Conservation (phyloP, 1,140 invertebrate genomes). For the Oncopeltus fasciatus region DNA sequence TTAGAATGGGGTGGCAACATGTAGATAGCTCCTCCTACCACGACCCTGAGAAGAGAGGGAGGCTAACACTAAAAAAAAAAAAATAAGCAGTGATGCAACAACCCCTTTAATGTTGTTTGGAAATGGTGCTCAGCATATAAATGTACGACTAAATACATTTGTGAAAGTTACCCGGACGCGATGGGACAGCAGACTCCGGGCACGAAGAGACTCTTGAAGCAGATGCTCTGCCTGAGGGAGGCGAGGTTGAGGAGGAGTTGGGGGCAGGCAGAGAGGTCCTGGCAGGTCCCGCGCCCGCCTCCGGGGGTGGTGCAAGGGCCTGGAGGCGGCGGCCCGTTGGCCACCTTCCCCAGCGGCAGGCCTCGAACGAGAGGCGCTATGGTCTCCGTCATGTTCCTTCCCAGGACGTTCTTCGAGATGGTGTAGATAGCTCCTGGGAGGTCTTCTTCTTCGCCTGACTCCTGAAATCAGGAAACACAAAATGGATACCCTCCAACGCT, state of each 20-base stretch:
- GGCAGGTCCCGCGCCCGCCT: constrained; percentile 61
- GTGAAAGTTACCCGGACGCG: too few species aligned
- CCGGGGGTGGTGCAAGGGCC: constrained; percentile 67
- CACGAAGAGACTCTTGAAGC: constrained; percentile 80
- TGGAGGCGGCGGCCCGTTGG: constrained; percentile 11
- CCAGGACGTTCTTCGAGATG: constrained; percentile 64
- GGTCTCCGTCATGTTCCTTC: constrained; percentile 61
- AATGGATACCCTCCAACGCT: too few species aligned
- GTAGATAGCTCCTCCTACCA: too few species aligned
- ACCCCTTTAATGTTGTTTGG: too few species aligned
- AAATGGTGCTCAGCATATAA: too few species aligned
- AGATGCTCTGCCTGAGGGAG: constrained; percentile 69
- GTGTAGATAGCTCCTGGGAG: constrained; percentile 60
- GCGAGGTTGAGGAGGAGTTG: constrained; percentile 68
- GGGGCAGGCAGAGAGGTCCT: constrained; percentile 77
- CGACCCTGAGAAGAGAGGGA: too few species aligned
- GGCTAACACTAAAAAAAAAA: too few species aligned
- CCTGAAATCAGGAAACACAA: too few species aligned
- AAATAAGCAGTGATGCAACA: too few species aligned
- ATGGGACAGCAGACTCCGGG: constrained; percentile 87
- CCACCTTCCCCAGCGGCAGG: constrained; percentile 32
- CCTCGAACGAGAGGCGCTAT: constrained; percentile 56
- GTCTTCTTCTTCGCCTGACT: constrained; percentile 32
- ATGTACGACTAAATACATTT: too few species aligned
- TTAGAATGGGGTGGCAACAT: too few species aligned